A percentile compares a stretch with the other conserved stretches of the same genome.
phyloP scores from a whole-genome alignment of 2,113 vertebrate species.

The Spea multiplicata region DNA sequence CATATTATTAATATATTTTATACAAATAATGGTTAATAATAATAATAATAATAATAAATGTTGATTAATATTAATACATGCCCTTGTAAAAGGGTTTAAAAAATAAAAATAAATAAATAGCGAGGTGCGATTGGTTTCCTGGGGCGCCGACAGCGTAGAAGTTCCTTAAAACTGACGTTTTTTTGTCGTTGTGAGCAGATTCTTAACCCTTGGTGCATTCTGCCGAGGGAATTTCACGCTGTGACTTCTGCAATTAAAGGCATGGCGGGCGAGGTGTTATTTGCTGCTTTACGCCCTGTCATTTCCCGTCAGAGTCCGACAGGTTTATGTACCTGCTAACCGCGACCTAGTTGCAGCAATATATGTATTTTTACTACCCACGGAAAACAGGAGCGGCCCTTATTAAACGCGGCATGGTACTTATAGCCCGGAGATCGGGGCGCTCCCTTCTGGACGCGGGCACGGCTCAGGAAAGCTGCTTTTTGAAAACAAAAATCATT shows the following conservation, averaged over 20 bases:
- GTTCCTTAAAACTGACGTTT: constrained; percentile 56
- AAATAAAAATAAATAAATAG: not conserved
- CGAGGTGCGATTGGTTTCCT: not conserved
- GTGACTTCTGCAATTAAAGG: constrained; percentile 56
- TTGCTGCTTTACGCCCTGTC: not conserved
- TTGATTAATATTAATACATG: not conserved
- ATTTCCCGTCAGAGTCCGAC: not conserved
- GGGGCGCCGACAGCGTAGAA: constrained; percentile 50
- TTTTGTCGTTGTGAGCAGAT: constrained; percentile 57
- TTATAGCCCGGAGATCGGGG: not conserved
- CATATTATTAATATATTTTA: too few relatives aligned
- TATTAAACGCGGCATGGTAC: not conserved
- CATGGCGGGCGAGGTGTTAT: constrained; percentile 48
- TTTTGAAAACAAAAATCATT: too few relatives aligned
- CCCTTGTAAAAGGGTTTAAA: not conserved
- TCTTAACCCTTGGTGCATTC: constrained; percentile 50
- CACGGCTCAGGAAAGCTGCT: too few relatives aligned
- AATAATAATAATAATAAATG: too few relatives aligned
- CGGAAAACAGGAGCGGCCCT: not conserved
- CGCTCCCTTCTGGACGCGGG: too few relatives aligned
- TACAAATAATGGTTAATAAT: too few relatives aligned
- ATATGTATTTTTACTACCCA: not conserved
- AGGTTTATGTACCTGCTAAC: not conserved
- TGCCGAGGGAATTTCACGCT: constrained; percentile 58
- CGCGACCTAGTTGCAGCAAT: not conserved